Evolutionary conservation across 2,113 vertebrate genomes (phyloP).

Genomic region (Chiloscyllium plagiosum): DNA sequence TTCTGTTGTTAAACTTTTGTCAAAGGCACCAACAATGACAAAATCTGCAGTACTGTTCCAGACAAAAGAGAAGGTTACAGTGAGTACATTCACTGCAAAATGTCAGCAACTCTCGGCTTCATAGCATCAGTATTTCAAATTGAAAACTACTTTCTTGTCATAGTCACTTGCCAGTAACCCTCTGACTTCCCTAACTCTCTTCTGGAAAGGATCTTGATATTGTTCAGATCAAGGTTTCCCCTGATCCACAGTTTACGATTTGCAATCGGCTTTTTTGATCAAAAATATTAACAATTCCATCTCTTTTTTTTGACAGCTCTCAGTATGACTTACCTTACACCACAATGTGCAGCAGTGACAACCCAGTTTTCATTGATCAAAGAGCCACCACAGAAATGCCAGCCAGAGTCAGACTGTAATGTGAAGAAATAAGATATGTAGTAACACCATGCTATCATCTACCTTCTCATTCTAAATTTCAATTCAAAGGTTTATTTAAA

Average conservation of each 20-base stretch:
- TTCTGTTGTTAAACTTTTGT: conserved; percentile 6
- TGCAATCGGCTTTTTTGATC: background rate
- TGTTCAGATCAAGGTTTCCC: background rate
- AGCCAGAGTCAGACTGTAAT: conserved; percentile 36
- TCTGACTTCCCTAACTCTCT: background rate
- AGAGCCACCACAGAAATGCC: conserved; percentile 42
- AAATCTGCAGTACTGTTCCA: conserved; percentile 12
- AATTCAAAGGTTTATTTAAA: background rate
- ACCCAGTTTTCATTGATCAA: conserved; percentile 41
- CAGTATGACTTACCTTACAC: conserved; percentile 37
- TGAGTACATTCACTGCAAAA: background rate
- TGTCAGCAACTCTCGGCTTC: background rate
- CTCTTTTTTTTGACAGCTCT: background rate
- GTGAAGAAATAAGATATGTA: background rate
- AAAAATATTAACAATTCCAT: background rate
- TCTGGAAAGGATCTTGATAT: background rate
- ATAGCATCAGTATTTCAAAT: background rate
- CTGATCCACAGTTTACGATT: background rate
- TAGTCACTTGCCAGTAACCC: background rate
- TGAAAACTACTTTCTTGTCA: background rate
- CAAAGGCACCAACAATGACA: background rate
- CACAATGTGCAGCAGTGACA: conserved; percentile 43
- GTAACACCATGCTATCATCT: no score
- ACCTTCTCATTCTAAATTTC: background rate
- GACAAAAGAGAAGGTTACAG: conserved; percentile 1